Percentiles rank a stretch among this genome's conserved stretches.
Evolutionary conservation across 2,797 vertebrate genomes (phyloP).

Genomic region (Apogon talboti): DNA sequence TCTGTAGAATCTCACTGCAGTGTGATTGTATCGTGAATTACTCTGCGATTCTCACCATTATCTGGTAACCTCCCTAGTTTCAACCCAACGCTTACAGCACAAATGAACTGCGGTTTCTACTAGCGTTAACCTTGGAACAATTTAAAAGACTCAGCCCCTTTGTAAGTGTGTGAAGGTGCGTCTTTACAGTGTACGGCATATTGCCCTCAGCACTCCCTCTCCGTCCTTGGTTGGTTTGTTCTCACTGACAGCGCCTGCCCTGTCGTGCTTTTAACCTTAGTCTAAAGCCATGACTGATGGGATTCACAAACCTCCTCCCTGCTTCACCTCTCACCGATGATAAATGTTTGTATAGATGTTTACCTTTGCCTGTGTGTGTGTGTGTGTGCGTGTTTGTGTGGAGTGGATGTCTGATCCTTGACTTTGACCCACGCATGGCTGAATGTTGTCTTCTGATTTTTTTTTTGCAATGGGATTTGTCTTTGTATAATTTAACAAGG

Average conservation of each 20-base stretch:
- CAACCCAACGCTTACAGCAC: too few species aligned
- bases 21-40: too few species aligned
- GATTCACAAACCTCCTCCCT: constrained; percentile 57
- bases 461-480: constrained; percentile 36
- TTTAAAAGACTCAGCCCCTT: constrained; percentile 18
- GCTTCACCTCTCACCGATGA: constrained; percentile 68
- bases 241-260: constrained; percentile 45
- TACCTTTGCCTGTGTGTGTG: constrained; percentile 40
- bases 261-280: constrained; percentile 65
- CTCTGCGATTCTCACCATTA: too few species aligned
- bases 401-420: constrained; percentile 35
- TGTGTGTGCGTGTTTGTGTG: constrained; percentile 18
- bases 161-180: constrained; percentile 35
- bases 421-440: constrained; percentile 39
- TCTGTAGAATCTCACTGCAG: too few species aligned
- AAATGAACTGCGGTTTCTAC: constrained; percentile 1
- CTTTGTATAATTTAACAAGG: constrained; percentile 51
- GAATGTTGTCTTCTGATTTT: constrained; percentile 23
- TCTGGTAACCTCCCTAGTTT: too few species aligned
- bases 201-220: constrained; percentile 39
- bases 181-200: constrained; percentile 23
- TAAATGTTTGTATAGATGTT: constrained; percentile 64
- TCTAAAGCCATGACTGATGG: constrained; percentile 75
- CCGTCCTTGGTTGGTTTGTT: constrained; percentile 63
- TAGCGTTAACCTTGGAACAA: not conserved